A percentile compares a stretch with the other conserved stretches of the same genome.
Evolutionary conservation across 2,888 invertebrate species (phyloP).

Genomic region (Lasioglossum villosulum): DNA sequence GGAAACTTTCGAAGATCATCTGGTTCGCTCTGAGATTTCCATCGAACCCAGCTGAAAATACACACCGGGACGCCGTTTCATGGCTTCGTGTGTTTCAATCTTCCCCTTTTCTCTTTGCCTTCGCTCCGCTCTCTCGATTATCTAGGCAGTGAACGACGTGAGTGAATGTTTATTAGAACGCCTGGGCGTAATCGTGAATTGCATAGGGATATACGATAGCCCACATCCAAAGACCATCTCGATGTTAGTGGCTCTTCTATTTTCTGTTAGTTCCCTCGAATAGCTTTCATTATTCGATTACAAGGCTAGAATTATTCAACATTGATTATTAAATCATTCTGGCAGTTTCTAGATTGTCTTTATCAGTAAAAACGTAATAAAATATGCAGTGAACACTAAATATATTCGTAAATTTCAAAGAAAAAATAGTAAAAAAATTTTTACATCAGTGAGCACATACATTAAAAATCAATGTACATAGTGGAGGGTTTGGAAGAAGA

Average conservation of each 20-base stretch:
- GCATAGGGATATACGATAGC: background rate
- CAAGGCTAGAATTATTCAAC: background rate
- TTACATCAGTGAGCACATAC: no score
- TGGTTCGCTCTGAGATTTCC: conserved; percentile 65
- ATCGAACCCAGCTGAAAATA: conserved; percentile 55
- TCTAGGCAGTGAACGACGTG: conserved; percentile 4
- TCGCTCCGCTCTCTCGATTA: background rate
- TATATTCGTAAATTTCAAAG: background rate
- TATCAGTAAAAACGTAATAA: no score
- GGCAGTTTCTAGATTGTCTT: background rate
- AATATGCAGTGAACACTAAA: no score
- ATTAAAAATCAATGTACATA: background rate
- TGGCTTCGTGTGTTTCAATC: conserved; percentile 25
- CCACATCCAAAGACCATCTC: background rate
- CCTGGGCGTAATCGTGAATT: background rate
- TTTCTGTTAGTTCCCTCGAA: background rate
- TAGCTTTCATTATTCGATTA: background rate
- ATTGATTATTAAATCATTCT: background rate
- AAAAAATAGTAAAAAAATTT: no score
- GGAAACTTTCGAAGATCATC: conserved; percentile 67
- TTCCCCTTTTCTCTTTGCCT: background rate
- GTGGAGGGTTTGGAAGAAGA: background rate
- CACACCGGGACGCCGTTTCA: conserved; percentile 10
- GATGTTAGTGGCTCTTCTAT: background rate
- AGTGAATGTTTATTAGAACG: conserved; percentile 7